phyloP scores from a whole-genome alignment of 2,888 invertebrate species.

The Carabus problematicus region DNA sequence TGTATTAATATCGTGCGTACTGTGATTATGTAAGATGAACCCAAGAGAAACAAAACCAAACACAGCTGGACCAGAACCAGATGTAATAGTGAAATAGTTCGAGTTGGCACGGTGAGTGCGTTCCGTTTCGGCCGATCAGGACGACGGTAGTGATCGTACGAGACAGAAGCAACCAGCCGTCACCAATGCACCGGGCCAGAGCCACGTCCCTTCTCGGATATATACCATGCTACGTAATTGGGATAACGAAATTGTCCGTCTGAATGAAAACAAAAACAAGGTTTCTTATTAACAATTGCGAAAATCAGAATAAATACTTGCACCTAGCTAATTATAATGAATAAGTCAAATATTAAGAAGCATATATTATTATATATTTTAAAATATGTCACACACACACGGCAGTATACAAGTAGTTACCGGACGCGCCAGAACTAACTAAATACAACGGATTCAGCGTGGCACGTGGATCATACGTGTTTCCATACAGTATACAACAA shows the following conservation, averaged over 20 bases:
- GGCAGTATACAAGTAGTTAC: conserved; percentile 53
- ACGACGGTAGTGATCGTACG: not conserved
- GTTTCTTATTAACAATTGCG: conserved; percentile 29
- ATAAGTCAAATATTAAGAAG: conserved; percentile 49
- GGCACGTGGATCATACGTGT: not conserved
- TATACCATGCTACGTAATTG: conserved; percentile 30
- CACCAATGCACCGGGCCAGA: not conserved
- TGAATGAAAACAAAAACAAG: conserved; percentile 39
- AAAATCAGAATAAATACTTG: conserved; percentile 45
- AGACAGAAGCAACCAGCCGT: not conserved
- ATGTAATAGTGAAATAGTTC: no score
- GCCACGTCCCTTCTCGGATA: conserved; percentile 14
- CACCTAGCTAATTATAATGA: conserved; percentile 46
- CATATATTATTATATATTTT: conserved; percentile 50
- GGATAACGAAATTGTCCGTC: conserved; percentile 31
- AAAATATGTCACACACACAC: conserved; percentile 57
- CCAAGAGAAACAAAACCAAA: no score
- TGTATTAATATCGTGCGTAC: not conserved
- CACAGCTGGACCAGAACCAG: no score
- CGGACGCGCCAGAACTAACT: conserved; percentile 7
- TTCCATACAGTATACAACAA: no score
- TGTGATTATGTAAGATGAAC: no score
- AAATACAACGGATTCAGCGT: conserved; percentile 3
- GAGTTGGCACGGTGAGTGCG: no score
- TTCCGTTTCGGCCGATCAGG: no score